Conservation (phyloP, 2,113 vertebrate species). For the Tetrax tetrax region DNA sequence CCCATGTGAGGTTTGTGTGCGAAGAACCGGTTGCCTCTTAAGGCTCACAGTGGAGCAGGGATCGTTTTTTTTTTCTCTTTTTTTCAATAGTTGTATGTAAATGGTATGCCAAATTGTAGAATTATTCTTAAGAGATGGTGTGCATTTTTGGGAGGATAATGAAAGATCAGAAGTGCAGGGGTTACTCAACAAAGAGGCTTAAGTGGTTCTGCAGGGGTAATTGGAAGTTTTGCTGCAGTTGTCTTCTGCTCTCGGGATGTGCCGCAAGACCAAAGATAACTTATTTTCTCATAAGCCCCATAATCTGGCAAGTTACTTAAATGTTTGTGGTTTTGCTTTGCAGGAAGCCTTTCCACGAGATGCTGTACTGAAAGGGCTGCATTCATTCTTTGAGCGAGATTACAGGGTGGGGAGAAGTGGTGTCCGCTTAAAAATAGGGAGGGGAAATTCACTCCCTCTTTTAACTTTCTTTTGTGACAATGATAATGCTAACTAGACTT, state of each 20-base stretch:
- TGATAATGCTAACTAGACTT: background rate
- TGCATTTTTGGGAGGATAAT: background rate
- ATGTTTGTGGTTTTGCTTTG: conserved; percentile 39
- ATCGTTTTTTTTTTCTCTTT: background rate
- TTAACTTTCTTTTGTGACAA: background rate
- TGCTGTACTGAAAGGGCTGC: background rate
- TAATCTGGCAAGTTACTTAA: conserved; percentile 26
- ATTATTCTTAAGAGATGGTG: background rate
- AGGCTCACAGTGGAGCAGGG: background rate
- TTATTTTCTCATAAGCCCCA: conserved; percentile 6
- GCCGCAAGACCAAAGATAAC: background rate
- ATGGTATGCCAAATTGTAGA: background rate
- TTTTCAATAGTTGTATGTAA: background rate
- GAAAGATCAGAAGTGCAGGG: background rate
- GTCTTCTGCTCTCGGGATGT: background rate
- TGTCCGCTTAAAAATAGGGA: background rate
- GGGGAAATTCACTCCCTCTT: background rate
- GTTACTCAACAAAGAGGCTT: background rate
- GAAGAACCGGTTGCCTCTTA: background rate
- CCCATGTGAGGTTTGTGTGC: background rate
- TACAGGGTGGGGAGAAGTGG: conserved; percentile 10
- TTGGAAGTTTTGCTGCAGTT: background rate
- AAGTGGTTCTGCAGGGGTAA: background rate
- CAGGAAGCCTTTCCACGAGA: background rate
- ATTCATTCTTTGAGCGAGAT: background rate